Evolutionary conservation across 2,888 invertebrate species (phyloP).

Genomic region (Eucera pruinosa): DNA sequence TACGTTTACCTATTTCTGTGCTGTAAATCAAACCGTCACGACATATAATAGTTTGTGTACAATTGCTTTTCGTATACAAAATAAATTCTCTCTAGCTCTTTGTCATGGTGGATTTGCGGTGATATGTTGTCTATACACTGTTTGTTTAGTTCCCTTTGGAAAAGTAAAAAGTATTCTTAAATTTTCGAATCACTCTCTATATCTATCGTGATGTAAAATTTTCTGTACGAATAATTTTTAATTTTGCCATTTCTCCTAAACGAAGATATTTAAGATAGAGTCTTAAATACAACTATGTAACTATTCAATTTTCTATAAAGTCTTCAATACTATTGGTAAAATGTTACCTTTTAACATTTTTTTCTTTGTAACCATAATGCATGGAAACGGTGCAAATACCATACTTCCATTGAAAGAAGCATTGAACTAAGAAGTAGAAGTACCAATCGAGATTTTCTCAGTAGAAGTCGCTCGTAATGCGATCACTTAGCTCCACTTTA

Average conservation of each 20-base stretch:
- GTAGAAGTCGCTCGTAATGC: background rate
- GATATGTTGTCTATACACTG: background rate
- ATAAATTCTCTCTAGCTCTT: background rate
- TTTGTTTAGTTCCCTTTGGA: background rate
- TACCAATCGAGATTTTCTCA: background rate
- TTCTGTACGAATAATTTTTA: too few species aligned
- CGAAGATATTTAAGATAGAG: too few species aligned
- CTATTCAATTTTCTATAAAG: too few species aligned
- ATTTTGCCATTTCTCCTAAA: too few species aligned
- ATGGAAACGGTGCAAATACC: background rate
- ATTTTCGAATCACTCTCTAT: too few species aligned
- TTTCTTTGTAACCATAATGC: background rate
- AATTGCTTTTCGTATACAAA: background rate
- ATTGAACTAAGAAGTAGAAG: background rate
- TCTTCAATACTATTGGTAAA: too few species aligned
- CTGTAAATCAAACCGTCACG: background rate
- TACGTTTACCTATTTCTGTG: background rate
- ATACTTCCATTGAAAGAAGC: background rate
- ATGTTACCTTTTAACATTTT: too few species aligned
- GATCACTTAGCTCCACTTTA: background rate
- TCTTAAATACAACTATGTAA: too few species aligned
- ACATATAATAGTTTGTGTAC: background rate
- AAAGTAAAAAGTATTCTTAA: background rate
- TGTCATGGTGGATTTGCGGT: background rate
- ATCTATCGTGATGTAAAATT: too few species aligned